Evolutionary conservation across 92 coral and sea anemone species (phyloP).

Genomic region (Montipora capitata): DNA sequence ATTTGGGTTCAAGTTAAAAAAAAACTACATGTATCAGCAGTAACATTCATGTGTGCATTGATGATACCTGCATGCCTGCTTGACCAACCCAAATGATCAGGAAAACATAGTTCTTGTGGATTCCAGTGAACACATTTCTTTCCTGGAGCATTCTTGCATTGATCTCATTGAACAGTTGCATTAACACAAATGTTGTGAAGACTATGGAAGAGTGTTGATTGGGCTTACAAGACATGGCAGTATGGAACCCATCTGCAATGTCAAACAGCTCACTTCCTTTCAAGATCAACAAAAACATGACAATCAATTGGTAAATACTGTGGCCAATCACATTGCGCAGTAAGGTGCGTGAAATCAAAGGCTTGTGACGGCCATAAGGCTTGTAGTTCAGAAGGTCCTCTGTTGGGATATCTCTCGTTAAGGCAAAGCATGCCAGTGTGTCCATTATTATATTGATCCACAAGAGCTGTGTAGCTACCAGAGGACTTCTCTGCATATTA

Average conservation of each 20-base stretch:
- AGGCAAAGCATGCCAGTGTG: conserved; percentile 88
- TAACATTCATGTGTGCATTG: too few relatives aligned
- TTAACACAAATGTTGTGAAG: conserved; percentile 89
- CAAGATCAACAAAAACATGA: conserved; percentile 83
- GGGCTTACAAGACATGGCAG: conserved; percentile 75
- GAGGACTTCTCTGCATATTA: conserved; percentile 79
- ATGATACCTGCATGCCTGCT: conserved; percentile 78
- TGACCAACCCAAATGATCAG: conserved; percentile 81
- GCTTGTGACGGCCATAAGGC: conserved; percentile 90
- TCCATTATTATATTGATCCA: conserved; percentile 95
- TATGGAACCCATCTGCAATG: conserved; percentile 78
- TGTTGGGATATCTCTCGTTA: conserved; percentile 86
- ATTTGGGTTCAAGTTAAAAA: too few relatives aligned
- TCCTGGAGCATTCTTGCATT: conserved; percentile 87
- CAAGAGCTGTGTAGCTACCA: conserved; percentile 88
- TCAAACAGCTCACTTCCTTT: conserved; percentile 84
- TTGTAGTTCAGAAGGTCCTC: conserved; percentile 80
- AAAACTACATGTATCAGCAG: too few relatives aligned
- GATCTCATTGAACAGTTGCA: conserved; percentile 94
- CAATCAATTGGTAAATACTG: conserved; percentile 79
- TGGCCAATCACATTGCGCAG: conserved; percentile 92
- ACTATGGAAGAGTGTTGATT: conserved; percentile 87
- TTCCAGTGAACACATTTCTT: conserved; percentile 88
- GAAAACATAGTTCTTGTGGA: conserved; percentile 75
- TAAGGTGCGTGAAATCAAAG: conserved; percentile 87